Percentiles rank a stretch among this genome's conserved stretches.
Evolutionary conservation across 2,113 vertebrate genomes (phyloP).

Genomic region (Protobothrops mucrosquamatus): DNA sequence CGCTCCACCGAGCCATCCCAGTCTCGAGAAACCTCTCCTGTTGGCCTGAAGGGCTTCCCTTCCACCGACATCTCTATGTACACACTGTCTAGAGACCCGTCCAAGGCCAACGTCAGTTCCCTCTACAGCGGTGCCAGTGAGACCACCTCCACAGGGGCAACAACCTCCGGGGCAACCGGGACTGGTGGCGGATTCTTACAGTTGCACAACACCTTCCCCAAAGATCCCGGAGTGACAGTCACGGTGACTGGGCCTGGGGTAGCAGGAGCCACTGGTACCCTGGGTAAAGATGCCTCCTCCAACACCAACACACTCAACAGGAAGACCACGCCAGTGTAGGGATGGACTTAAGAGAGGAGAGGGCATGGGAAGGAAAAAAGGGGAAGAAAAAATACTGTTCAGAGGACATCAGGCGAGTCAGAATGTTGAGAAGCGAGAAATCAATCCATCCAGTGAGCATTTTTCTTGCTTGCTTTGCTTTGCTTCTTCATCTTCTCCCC

Average conservation of each 20-base stretch:
- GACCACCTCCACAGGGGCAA: conserved; percentile 18
- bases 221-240: conserved; percentile 82
- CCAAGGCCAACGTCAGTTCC: conserved; percentile 66
- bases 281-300: conserved; percentile 73
- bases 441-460: neutral
- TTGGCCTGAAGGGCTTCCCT: conserved; percentile 77
- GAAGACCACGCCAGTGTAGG: conserved; percentile 85
- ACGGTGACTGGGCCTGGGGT: conserved; percentile 77
- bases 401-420: conserved; percentile 12
- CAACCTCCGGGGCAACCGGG: conserved; percentile 67
- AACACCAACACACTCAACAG: conserved; percentile 90
- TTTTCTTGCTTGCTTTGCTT: neutral
- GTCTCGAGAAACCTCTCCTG: conserved; percentile 84
- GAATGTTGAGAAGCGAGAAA: conserved; percentile 39
- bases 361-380: neutral
- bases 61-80: conserved; percentile 89
- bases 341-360: neutral
- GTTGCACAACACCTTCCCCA: conserved; percentile 89
- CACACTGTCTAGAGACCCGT: conserved; percentile 76
- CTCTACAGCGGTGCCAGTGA: conserved; percentile 47
- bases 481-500: neutral
- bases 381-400: conserved; percentile 46
- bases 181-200: conserved; percentile 82
- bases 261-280: conserved; percentile 61
- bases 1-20: conserved; percentile 87